Evolutionary conservation across 2,888 invertebrate species (phyloP).

Genomic region (Stramonita haemastoma): DNA sequence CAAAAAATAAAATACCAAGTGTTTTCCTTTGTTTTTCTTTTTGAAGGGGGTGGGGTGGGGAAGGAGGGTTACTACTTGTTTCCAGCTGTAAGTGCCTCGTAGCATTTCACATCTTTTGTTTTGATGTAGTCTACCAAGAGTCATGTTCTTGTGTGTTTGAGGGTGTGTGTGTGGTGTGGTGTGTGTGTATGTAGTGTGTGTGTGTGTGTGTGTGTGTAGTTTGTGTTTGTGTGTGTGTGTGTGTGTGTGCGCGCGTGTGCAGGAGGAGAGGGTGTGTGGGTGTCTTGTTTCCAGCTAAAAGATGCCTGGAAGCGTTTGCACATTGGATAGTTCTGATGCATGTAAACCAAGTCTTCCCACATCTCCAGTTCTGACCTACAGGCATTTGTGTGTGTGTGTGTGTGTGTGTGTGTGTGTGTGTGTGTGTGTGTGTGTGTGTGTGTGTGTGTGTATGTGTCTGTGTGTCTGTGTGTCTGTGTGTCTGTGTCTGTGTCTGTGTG

Average conservation of each 20-base stretch:
- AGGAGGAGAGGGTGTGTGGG: too few relatives aligned
- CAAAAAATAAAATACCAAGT: too few relatives aligned
- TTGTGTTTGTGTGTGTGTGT: background rate
- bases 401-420: background rate
- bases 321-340: too few relatives aligned
- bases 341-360: too few relatives aligned
- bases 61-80: background rate
- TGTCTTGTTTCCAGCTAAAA: too few relatives aligned
- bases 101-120: background rate
- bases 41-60: background rate
- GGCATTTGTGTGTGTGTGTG: background rate
- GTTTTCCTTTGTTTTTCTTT: background rate
- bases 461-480: too few relatives aligned
- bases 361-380: too few relatives aligned
- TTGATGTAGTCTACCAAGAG: background rate
- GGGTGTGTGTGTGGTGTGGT: background rate
- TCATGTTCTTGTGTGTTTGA: background rate
- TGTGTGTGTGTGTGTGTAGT: too few relatives aligned
- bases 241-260: background rate
- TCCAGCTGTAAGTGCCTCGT: background rate
- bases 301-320: too few relatives aligned
- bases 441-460: too few relatives aligned
- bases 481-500: too few relatives aligned
- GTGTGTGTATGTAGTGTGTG: too few relatives aligned
- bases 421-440: background rate